Evolutionary conservation across 2,888 invertebrate species (phyloP).

Genomic region (Drosophila falleni): DNA sequence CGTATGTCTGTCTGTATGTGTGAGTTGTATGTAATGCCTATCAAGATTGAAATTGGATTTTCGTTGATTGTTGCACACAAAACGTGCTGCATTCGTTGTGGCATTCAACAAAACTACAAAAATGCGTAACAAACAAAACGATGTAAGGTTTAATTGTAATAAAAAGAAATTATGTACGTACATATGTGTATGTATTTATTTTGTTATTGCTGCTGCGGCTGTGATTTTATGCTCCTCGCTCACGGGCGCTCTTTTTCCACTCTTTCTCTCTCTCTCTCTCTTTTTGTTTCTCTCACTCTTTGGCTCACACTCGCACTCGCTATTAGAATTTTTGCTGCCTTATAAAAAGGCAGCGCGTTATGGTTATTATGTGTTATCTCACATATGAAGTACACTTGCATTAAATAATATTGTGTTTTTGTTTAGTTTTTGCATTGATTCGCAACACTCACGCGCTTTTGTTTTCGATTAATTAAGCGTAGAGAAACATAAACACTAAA

Average conservation of each 20-base stretch:
- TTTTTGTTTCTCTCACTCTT: conserved; percentile 39
- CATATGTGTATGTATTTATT: conserved; percentile 65
- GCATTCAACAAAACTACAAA: conserved; percentile 17
- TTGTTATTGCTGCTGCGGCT: conserved; percentile 69
- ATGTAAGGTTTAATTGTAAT: conserved; percentile 37
- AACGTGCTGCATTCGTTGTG: conserved; percentile 15
- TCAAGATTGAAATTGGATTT: conserved; percentile 60
- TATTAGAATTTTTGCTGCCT: conserved; percentile 46
- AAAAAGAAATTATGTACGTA: conserved; percentile 45
- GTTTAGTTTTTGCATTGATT: conserved; percentile 51
- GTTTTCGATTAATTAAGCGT: conserved; percentile 57
- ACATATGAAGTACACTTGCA: conserved; percentile 28
- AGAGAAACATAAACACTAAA: conserved; percentile 14
- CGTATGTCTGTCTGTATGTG: conserved; percentile 38
- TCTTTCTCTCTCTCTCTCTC: conserved; percentile 28
- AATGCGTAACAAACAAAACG: conserved; percentile 47
- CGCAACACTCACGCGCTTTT: conserved; percentile 53
- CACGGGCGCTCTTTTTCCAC: conserved; percentile 38
- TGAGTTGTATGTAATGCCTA: conserved; percentile 48
- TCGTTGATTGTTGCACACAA: conserved; percentile 49
- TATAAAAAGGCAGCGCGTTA: conserved; percentile 22
- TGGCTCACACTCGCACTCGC: conserved; percentile 47
- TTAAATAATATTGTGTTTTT: conserved; percentile 37
- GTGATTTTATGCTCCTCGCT: conserved; percentile 75
- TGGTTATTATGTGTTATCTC: conserved; percentile 47